Base-by-base conservation (phyloP, 2,797 vertebrate species). In the Platalea minor region DNA sequence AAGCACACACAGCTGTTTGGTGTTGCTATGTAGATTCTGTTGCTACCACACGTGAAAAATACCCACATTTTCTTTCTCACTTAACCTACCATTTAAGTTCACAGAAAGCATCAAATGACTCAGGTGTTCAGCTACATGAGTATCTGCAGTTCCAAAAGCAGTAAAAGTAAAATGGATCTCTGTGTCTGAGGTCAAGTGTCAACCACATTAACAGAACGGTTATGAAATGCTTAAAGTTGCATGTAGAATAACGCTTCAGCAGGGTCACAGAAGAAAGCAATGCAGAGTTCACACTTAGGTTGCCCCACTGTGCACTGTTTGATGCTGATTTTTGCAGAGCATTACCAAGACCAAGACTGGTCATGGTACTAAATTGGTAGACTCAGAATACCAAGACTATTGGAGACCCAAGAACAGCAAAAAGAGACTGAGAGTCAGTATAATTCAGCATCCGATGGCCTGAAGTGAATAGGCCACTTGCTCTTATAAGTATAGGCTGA, bases 11-110 rank as follows among this genome's bases (percentile, higher is more conserved):
- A 95, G 91, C 28, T 95, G 73, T 68, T 94, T 39, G 26, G 41
- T 75, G 77, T 64, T 86, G 75, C 75, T 88, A 73, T 35, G 82
- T 53, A 89, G 75, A 81, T 59, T 94, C 78, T 73, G 63, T 85
- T 92, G 33, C 70, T 91, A 88, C 28, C 39, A 72, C 25, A 65
- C 4, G 16, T 56, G 51, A 86, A 85, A 77, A 88, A 91, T 88
- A 23, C 3, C 7, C 46, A 56, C 54, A 50, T 65, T 96, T 65
- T 72, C 59, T 81, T 93, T 79, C 33, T 78, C 69, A 81, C 23
- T 94, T 64, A 86, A 83, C 43, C 64, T 89, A 65, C 50, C n/a
- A 89, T 92, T 97, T 79, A 85, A 89, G 43, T 88, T 87, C 61
- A 78, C 50, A 69, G 77, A 95, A 92, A 75, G 26, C 45, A 88